Conservation (phyloP, 1,140 invertebrate genomes). For the Arion vulgaris region DNA sequence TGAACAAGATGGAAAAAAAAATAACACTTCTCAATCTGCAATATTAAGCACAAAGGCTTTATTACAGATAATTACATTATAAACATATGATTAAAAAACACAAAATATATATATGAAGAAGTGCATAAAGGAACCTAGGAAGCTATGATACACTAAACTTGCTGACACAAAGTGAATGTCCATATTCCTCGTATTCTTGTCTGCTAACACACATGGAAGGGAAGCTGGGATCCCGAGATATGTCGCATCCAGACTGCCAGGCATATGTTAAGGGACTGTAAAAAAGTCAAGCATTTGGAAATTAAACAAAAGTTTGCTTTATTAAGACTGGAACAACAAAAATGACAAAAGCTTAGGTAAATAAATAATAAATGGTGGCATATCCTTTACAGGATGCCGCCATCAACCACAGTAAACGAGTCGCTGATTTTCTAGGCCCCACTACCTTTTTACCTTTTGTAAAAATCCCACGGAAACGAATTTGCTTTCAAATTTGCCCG, state of each 20-base stretch:
- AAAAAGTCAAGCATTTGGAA: constrained; percentile 46
- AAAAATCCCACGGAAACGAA: too few relatives aligned
- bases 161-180: constrained; percentile 80
- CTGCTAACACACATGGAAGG: constrained; percentile 81
- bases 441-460: neutral
- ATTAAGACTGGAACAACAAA: neutral
- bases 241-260: constrained; percentile 87
- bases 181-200: constrained; percentile 91
- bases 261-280: constrained; percentile 85
- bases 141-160: constrained; percentile 77
- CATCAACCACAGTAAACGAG: too few relatives aligned
- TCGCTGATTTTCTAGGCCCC: neutral
- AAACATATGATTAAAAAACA: neutral
- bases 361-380: too few relatives aligned
- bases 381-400: too few relatives aligned
- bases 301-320: neutral
- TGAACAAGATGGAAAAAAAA: too few relatives aligned
- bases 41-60: too few relatives aligned
- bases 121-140: neutral
- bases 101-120: neutral
- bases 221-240: constrained; percentile 84
- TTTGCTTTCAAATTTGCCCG: too few relatives aligned
- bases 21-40: too few relatives aligned
- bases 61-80: too few relatives aligned
- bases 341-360: too few relatives aligned